Evolutionary conservation across 1,140 invertebrate species (phyloP).

Genomic region (Wiebesia pumilae): DNA sequence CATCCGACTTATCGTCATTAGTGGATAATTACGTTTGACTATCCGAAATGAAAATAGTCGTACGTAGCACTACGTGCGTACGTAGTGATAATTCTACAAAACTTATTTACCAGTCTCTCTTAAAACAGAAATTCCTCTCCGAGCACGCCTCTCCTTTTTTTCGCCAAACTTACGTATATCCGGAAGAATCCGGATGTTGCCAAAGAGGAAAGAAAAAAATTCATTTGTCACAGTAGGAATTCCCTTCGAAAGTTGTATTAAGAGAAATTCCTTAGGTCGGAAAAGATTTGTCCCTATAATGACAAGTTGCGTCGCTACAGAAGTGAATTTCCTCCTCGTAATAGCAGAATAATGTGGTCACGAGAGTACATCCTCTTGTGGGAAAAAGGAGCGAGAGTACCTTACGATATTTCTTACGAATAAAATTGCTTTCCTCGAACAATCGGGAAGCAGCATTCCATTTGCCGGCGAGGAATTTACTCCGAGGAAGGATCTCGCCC

Average conservation of each 20-base stretch:
- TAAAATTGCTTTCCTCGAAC: conserved; percentile 13
- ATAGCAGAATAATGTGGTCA: neutral
- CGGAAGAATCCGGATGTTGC: neutral
- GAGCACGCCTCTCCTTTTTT: neutral
- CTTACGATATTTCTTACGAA: conserved; percentile 8
- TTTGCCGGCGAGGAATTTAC: neutral
- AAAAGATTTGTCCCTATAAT: conserved; percentile 12
- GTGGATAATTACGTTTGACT: neutral
- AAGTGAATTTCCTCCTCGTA: neutral
- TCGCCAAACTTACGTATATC: neutral
- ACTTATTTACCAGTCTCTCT: neutral
- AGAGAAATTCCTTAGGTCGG: neutral
- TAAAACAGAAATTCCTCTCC: neutral
- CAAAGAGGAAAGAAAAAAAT: neutral
- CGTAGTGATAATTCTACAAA: neutral
- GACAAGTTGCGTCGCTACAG: neutral
- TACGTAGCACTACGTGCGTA: no score
- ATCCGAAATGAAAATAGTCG: neutral
- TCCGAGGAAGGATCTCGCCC: neutral
- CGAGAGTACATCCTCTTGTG: neutral
- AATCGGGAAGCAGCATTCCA: conserved; percentile 16
- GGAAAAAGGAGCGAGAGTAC: neutral
- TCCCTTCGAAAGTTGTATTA: neutral
- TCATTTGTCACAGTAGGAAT: neutral
- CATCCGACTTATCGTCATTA: neutral